phyloP scores from a whole-genome alignment of 1,140 invertebrate species.

The Mesaphorura yosii region DNA sequence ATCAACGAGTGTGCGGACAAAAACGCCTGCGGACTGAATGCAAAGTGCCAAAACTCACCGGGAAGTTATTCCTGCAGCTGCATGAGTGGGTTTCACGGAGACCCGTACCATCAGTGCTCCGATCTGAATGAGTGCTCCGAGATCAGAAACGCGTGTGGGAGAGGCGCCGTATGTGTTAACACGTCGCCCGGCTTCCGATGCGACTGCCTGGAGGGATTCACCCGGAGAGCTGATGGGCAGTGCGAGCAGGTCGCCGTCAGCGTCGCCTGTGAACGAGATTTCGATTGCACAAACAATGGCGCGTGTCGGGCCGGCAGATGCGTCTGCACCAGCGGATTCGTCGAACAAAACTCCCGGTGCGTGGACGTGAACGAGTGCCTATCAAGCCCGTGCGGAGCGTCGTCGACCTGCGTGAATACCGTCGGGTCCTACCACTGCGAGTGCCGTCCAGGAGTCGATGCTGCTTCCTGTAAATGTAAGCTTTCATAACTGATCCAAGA shows the following conservation, averaged over 20 bases:
- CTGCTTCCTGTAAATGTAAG: no score
- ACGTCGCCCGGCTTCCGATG: slow-evolving; percentile 73
- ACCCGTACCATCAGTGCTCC: slow-evolving; percentile 55
- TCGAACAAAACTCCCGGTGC: slow-evolving; percentile 62
- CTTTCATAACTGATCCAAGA: no score
- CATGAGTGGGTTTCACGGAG: slow-evolving; percentile 61
- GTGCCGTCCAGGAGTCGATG: slow-evolving; percentile 68
- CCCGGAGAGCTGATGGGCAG: slow-evolving; percentile 64
- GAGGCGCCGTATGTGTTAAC: slow-evolving; percentile 78
- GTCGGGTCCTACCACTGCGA: slow-evolving; percentile 74
- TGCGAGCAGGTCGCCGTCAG: slow-evolving; percentile 79
- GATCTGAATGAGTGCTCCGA: slow-evolving; percentile 40
- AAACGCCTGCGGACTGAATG: slow-evolving; percentile 58
- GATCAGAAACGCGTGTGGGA: slow-evolving; percentile 62
- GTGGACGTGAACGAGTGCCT: slow-evolving; percentile 72
- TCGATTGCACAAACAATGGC: slow-evolving; percentile 83
- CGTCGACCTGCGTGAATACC: slow-evolving; percentile 69
- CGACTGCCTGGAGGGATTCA: slow-evolving; percentile 75
- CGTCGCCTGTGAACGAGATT: slow-evolving; percentile 72
- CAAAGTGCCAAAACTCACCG: slow-evolving; percentile 65
- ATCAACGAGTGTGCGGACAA: slow-evolving; percentile 72
- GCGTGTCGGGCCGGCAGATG: slow-evolving; percentile 71
- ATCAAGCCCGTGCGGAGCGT: slow-evolving; percentile 61
- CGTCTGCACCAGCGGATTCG: slow-evolving; percentile 78
- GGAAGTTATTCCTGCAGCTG: slow-evolving; percentile 71